Evolutionary conservation across 2,888 invertebrate genomes (phyloP), one percentile per base, ranked within the genome.

Genomic region (Drosophila niveifrons): DNA sequence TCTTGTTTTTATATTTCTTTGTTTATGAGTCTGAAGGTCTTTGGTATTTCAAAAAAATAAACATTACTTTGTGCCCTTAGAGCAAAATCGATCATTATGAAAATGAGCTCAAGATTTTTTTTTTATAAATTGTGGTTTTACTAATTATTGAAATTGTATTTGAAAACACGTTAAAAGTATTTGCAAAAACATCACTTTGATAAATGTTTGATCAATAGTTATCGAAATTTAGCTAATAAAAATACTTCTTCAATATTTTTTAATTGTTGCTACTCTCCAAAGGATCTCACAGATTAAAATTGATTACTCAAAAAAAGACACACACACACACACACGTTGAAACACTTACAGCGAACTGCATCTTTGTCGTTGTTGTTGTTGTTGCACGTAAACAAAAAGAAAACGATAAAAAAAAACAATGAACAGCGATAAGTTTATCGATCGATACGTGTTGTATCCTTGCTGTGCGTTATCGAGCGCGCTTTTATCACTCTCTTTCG

Each of bases 331-430:
- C 23, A 23, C 23, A 4, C 4, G 6, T 23, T 6, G 23, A 6
- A 23, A 23, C 78, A 76, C 79, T 78, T 78, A 82, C 71, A 64
- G 62, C 59, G 53, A 68, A 65, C 62, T 61, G 67, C 80, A 85
- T 88, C 71, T 65, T 72, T 43, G n/a, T 39, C 29, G n/a, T n/a
- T n/a, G n/a, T n/a, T n/a, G 23, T 23, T 23, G 23, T 23, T 6
- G 39, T 15, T 66, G 65, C 55, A 52, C 56, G 11, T 17, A 56
- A 47, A 47, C 47, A 57, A 78, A 65, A 56, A 31, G 46, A 31
- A 31, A 53, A 66, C 52, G 50, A 58, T 62, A 67, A 69, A 58
- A 64, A 67, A 69, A 62, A 36, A n/a, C n/a, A 31, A 15, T 51
- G 18, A 56, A 29, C 57, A 48, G 13, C 13, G 15, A 61, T 46